Evolutionary conservation across 2,888 invertebrate species (phyloP), one percentile per base, ranked within the genome.

Genomic region (Osmoderma eremita): DNA sequence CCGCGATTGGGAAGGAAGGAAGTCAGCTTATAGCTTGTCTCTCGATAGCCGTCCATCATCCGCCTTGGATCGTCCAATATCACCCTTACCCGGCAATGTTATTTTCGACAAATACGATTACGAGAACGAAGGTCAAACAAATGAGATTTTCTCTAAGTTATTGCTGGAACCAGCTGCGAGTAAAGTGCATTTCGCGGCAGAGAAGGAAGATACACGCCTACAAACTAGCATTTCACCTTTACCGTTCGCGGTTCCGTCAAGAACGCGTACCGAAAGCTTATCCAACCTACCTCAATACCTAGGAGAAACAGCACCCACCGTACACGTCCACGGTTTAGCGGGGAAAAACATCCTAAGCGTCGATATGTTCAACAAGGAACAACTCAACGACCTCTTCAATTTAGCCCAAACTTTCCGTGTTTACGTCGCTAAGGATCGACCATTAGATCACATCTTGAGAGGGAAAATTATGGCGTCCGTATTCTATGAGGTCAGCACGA

Each of bases 401-500:
- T 84, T 98, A 71, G 98, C 98, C 0, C 96, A 97, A 80, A 87
- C 90, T 56, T 91, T 94, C 81, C 90, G 94, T 74, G 88, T 88
- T 17, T 91, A 90, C 70, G 93, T 97, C 0, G 88, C 87, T 12
- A 95, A 95, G 80, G 95, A 95, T 69, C 86, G 94, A 41, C 88
- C 89, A 0, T 81, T 97, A 54, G 94, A 95, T 79, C 92, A 96
- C 77, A 88, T 97, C 70, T 83, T 97, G 39, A 90, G 90, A 80
- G 97, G 97, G 42, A 97, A 96, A 85, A 87, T 98, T 2, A 93
- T 99, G 94, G 93, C 97, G 2, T 94, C 94, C 0, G 89, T 99
- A 78, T 99, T 99, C 83, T 99, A 96, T 82, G 99, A 99, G 87
- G 96, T 92, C 0, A 98, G 97, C 79, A 99, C 99, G 0, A 87